Evolutionary conservation across 2,888 invertebrate species (phyloP).

Genomic region (Bruchidius siliquastri): DNA sequence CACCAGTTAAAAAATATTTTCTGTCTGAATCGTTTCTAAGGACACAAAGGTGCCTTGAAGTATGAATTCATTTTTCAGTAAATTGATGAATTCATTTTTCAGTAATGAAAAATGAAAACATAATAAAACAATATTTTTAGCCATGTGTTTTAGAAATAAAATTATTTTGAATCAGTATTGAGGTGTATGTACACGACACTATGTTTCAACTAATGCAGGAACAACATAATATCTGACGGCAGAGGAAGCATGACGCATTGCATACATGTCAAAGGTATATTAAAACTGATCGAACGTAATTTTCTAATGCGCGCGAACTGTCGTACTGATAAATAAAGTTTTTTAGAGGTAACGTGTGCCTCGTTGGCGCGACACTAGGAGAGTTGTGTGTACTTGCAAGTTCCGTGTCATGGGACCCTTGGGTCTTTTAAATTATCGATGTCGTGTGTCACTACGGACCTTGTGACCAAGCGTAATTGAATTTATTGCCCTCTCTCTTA

Average conservation of each 20-base stretch:
- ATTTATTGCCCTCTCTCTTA: neutral
- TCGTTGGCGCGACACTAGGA: neutral
- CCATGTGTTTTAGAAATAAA: no score
- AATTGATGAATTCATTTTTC: no score
- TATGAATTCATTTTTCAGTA: no score
- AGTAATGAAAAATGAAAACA: no score
- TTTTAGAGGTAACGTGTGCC: neutral
- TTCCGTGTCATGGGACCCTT: neutral
- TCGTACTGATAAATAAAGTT: neutral
- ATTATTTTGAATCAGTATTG: no score
- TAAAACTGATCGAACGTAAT: neutral
- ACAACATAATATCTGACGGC: neutral
- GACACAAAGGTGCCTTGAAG: no score
- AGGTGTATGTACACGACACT: no score
- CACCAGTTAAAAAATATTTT: no score
- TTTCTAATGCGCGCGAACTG: neutral
- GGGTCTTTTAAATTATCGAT: neutral
- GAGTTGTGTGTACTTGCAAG: neutral
- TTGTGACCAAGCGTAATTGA: neutral
- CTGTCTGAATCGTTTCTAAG: no score
- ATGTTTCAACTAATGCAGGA: no score
- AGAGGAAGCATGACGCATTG: neutral
- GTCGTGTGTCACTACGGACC: neutral
- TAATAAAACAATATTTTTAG: no score
- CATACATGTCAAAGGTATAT: neutral